These are phyloP conservation scores for Tachyglossus aculeatus DNA, from an alignment of 2,797 vertebrate species.

Conservation along the genomic window DNA sequence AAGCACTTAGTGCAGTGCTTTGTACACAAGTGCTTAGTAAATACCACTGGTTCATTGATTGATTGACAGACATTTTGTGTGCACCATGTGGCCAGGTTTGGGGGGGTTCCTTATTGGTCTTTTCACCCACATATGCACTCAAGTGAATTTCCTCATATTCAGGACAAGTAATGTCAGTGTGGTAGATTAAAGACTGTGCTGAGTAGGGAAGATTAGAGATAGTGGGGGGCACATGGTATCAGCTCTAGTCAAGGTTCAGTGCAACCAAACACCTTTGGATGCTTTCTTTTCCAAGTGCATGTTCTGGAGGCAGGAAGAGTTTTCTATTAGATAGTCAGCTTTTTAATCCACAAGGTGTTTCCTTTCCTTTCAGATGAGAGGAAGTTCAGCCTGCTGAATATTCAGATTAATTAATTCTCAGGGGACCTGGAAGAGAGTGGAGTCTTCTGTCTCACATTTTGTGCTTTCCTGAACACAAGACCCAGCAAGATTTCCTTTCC, in stretches of 20 bases:
- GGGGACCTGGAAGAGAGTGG: slow-evolving; percentile 50
- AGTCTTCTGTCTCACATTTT: slow-evolving; percentile 53
- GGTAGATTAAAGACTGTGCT: not conserved
- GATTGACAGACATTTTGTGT: too few species aligned
- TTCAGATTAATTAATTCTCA: slow-evolving; percentile 52
- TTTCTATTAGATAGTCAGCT: slow-evolving; percentile 40
- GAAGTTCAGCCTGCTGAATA: slow-evolving; percentile 67
- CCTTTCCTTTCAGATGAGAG: slow-evolving; percentile 73
- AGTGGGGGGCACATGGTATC: too few species aligned
- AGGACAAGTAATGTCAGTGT: not conserved
- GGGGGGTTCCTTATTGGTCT: too few species aligned
- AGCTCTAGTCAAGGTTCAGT: not conserved
- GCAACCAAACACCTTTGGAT: not conserved
- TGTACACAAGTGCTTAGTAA: too few species aligned
- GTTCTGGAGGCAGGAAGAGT: slow-evolving; percentile 63
- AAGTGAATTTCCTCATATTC: too few species aligned
- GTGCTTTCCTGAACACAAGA: slow-evolving; percentile 52
- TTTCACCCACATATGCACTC: too few species aligned
- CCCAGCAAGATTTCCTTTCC: slow-evolving; percentile 58
- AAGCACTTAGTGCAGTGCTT: too few species aligned
- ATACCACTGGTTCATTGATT: too few species aligned
- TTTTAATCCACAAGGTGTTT: slow-evolving; percentile 71
- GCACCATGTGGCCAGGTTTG: too few species aligned
- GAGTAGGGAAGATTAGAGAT: not conserved
- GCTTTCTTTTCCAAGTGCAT: slow-evolving; percentile 28